Conservation (phyloP, 2,888 invertebrate genomes). For the Volucella bombylans region DNA sequence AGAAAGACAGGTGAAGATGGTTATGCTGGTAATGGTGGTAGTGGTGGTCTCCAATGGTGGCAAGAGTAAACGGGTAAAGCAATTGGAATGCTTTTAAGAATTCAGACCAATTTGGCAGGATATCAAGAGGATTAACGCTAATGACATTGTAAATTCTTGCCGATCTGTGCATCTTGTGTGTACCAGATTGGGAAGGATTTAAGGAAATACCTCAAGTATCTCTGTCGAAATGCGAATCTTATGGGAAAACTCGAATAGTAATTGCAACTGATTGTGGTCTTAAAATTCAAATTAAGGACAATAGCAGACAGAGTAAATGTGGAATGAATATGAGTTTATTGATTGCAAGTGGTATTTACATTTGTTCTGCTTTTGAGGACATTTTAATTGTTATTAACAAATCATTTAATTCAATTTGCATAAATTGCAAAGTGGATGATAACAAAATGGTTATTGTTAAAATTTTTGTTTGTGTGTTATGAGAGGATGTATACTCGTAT, state of each 20-base stretch:
- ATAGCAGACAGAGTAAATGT: slow-evolving; percentile 11
- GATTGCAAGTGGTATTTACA: neutral
- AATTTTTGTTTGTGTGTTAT: too few relatives aligned
- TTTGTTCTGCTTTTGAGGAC: too few relatives aligned
- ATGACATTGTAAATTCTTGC: slow-evolving; percentile 55
- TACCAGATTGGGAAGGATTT: neutral
- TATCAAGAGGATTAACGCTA: slow-evolving; percentile 61
- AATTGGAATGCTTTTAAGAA: slow-evolving; percentile 24
- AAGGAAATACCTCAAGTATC: slow-evolving; percentile 42
- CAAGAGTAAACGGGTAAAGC: neutral
- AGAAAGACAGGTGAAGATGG: slow-evolving; percentile 1
- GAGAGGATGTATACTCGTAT: too few relatives aligned
- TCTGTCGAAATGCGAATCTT: neutral
- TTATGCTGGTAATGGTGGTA: neutral
- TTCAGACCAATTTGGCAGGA: slow-evolving; percentile 37
- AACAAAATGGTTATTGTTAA: too few relatives aligned
- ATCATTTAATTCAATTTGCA: too few relatives aligned
- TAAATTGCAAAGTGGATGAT: too few relatives aligned
- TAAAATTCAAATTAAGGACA: slow-evolving; percentile 25
- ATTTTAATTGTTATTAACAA: too few relatives aligned
- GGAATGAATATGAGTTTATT: slow-evolving; percentile 16
- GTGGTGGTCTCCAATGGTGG: neutral
- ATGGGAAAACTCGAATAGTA: slow-evolving; percentile 13
- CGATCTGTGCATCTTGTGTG: slow-evolving; percentile 47
- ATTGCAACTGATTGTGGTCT: slow-evolving; percentile 17